Percentiles rank a stretch among this genome's conserved stretches.
Conservation (phyloP, 2,113 vertebrate genomes). For the Aphelocoma coerulescens region DNA sequence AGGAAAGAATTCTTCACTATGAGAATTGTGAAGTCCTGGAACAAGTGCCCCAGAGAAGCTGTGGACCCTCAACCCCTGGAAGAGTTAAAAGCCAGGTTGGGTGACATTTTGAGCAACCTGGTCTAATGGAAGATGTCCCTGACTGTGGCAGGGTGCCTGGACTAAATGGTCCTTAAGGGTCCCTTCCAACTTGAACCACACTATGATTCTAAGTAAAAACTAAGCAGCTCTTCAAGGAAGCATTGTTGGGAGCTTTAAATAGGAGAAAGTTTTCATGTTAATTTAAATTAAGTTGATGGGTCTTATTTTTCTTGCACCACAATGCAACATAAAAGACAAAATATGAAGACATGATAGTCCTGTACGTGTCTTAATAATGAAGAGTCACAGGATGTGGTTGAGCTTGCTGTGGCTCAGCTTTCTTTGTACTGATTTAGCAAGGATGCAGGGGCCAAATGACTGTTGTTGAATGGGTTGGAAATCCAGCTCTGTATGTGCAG, state of each 20-base stretch:
- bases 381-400: accelerated
- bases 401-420: background rate
- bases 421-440: background rate
- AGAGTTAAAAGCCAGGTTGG: background rate
- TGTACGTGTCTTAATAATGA: background rate
- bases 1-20: background rate
- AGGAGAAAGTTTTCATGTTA: background rate
- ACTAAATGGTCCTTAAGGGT: background rate
- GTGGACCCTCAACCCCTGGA: background rate
- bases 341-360: background rate
- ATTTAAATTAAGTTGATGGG: background rate
- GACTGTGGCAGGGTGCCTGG: no score
- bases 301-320: background rate
- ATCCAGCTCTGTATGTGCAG: accelerated
- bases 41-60: background rate
- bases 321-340: background rate
- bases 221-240: background rate
- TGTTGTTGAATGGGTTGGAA: background rate
- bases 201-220: background rate
- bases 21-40: background rate
- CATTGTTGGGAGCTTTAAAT: background rate
- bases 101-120: background rate
- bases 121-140: background rate
- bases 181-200: background rate
- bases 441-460: background rate